phyloP scores from a whole-genome alignment of 2,888 invertebrate species.

The Amblyjoppa fuscipennis region DNA sequence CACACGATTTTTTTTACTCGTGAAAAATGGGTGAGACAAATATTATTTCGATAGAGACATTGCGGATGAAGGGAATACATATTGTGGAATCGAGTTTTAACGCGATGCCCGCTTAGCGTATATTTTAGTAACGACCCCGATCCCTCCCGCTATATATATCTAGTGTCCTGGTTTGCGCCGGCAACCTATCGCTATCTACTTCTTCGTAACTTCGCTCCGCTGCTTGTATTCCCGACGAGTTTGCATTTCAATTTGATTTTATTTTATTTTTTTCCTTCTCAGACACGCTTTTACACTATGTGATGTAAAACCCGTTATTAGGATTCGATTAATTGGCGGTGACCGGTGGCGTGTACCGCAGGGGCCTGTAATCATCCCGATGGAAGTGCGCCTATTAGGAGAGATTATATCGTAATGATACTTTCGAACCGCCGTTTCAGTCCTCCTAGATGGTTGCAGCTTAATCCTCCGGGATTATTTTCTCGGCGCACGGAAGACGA shows the following conservation, averaged over 20 bases:
- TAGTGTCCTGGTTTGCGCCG: slow-evolving; percentile 82
- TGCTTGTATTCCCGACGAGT: neutral
- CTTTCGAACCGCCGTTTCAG: neutral
- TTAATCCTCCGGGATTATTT: slow-evolving; percentile 10
- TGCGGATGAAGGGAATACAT: slow-evolving; percentile 71
- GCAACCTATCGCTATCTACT: slow-evolving; percentile 37
- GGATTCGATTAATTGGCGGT: neutral
- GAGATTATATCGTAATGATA: slow-evolving; percentile 4
- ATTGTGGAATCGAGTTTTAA: slow-evolving; percentile 80
- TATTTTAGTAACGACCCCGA: slow-evolving; percentile 85
- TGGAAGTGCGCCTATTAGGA: neutral
- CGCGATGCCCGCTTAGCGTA: slow-evolving; percentile 82
- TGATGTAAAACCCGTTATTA: neutral
- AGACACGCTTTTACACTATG: neutral
- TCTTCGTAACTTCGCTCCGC: slow-evolving; percentile 54
- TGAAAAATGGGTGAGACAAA: neutral
- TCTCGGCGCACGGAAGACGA: neutral
- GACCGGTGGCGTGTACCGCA: neutral
- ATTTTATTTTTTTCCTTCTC: neutral
- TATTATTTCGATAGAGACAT: slow-evolving; percentile 5
- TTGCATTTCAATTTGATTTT: slow-evolving; percentile 6
- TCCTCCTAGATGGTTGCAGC: no score
- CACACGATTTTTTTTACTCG: neutral
- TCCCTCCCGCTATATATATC: slow-evolving; percentile 84
- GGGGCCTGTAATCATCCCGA: neutral